Evolutionary conservation across 2,113 vertebrate species (phyloP).

Genomic region (Formicarius rufipectus): DNA sequence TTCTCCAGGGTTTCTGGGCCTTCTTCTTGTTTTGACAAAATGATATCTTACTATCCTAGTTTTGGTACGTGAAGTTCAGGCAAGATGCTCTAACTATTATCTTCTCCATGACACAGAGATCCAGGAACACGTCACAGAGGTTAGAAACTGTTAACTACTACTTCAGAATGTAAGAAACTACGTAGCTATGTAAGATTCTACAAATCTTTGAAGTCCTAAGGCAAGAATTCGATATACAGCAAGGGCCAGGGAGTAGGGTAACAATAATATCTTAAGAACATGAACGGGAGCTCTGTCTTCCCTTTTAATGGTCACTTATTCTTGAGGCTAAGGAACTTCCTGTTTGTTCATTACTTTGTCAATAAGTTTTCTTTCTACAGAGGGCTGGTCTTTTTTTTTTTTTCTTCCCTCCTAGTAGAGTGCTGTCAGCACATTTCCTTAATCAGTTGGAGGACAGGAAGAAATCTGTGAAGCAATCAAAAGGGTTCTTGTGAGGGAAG

Average conservation of each 20-base stretch:
- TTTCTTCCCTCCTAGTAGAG: neutral
- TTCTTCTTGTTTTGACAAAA: too few species aligned
- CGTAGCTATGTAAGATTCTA: too few species aligned
- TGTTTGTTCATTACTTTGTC: neutral
- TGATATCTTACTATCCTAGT: too few species aligned
- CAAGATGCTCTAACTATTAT: too few species aligned
- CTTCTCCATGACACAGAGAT: too few species aligned
- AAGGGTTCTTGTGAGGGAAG: neutral
- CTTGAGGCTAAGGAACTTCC: neutral
- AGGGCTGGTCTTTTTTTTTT: neutral
- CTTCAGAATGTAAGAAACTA: too few species aligned
- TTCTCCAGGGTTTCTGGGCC: too few species aligned
- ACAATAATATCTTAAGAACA: neutral
- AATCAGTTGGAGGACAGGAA: neutral
- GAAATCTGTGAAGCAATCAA: neutral
- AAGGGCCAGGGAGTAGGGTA: neutral
- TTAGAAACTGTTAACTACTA: too few species aligned
- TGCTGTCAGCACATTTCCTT: neutral
- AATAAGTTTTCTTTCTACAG: neutral
- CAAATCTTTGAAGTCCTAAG: too few species aligned
- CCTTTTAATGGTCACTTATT: neutral
- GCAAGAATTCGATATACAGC: neutral
- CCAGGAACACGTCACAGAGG: too few species aligned
- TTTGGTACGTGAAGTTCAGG: too few species aligned
- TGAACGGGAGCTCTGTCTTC: neutral